These are phyloP conservation scores for Erythrocercus mccallii DNA, from an alignment of 2,113 vertebrate genomes.

Conservation along the genomic window DNA sequence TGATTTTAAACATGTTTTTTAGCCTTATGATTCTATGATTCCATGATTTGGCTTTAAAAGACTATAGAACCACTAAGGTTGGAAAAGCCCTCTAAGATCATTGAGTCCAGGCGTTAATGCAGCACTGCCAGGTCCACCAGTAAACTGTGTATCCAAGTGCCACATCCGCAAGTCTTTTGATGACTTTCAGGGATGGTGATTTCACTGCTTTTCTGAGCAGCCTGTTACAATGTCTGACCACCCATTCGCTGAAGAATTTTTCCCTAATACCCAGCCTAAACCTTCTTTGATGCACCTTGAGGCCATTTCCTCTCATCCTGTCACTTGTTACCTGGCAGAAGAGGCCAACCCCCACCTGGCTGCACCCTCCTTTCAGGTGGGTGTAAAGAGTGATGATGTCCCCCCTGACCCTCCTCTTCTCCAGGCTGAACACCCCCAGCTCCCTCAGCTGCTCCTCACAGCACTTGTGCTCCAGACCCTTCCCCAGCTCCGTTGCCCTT, in stretches of 20 bases:
- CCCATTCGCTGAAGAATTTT: neutral
- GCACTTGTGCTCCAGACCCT: neutral
- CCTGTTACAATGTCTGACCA: neutral
- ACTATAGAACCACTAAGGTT: neutral
- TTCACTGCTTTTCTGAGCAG: neutral
- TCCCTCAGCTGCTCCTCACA: neutral
- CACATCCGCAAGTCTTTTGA: neutral
- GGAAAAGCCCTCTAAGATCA: neutral
- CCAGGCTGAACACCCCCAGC: neutral
- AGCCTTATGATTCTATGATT: neutral
- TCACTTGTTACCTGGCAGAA: neutral
- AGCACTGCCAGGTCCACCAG: neutral
- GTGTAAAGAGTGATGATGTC: fast-evolving
- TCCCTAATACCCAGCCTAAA: neutral
- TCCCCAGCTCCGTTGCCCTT: neutral
- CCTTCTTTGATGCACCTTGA: neutral
- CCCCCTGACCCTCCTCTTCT: neutral
- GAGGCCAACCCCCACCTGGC: fast-evolving
- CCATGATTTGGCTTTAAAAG: neutral
- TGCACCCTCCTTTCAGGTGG: neutral
- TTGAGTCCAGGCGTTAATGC: fast-evolving
- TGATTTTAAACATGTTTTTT: neutral
- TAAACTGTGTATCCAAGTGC: neutral
- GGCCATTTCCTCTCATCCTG: neutral
- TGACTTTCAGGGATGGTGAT: neutral